phyloP scores from a whole-genome alignment of 2,888 invertebrate species.

The Ormyrus thymus region DNA sequence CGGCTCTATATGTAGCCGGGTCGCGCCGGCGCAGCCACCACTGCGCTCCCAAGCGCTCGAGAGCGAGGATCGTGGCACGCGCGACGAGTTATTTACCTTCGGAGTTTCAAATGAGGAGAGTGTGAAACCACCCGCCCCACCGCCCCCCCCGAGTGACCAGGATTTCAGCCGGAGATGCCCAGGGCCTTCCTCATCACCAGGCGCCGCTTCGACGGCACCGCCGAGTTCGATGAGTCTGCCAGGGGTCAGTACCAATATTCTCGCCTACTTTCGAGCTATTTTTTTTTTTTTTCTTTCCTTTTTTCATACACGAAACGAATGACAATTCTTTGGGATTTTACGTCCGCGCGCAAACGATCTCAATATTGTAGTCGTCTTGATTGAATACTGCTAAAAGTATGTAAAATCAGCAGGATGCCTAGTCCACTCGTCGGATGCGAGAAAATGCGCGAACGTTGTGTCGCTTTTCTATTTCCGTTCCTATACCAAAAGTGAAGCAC shows the following conservation, averaged over 20 bases:
- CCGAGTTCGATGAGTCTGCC: constrained; percentile 66
- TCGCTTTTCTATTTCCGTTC: constrained; percentile 71
- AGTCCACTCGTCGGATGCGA: too few species aligned
- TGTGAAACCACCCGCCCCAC: too few species aligned
- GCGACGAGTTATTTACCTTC: background rate
- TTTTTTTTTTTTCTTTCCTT: too few species aligned
- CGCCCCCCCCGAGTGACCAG: background rate
- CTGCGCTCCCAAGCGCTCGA: constrained; percentile 61
- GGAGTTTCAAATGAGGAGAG: constrained; percentile 22
- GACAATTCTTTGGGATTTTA: too few species aligned
- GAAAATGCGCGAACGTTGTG: constrained; percentile 26
- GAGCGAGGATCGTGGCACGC: constrained; percentile 66
- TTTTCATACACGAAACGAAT: too few species aligned
- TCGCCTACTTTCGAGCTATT: too few species aligned
- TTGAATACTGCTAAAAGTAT: too few species aligned
- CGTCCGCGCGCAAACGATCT: too few species aligned
- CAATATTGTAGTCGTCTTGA: too few species aligned
- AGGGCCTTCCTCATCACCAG: constrained; percentile 81
- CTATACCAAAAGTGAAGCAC: constrained; percentile 63
- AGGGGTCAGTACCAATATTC: constrained; percentile 65
- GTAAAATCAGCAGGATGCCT: too few species aligned
- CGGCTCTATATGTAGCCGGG: constrained; percentile 73
- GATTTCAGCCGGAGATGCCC: constrained; percentile 75
- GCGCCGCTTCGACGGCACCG: constrained; percentile 76
- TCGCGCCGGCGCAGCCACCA: constrained; percentile 72